These are phyloP conservation scores for Himalopsyche kuldschensis DNA, from an alignment of 2,888 invertebrate species.

Conservation along the genomic window DNA sequence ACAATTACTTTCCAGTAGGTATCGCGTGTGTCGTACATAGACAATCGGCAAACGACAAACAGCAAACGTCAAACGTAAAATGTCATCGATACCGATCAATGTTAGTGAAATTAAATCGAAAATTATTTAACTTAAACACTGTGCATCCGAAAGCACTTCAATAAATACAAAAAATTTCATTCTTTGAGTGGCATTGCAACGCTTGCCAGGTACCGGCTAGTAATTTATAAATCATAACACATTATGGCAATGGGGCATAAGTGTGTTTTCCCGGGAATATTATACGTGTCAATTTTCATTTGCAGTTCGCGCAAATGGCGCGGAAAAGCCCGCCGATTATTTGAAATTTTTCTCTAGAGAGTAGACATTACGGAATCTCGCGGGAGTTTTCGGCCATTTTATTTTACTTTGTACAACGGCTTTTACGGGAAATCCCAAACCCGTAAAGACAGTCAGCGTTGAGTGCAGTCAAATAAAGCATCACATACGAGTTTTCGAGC, in stretches of 20 bases:
- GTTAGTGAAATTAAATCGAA: too few species aligned
- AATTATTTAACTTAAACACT: too few species aligned
- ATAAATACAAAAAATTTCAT: too few species aligned
- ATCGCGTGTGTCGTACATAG: too few species aligned
- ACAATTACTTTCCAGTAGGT: too few species aligned
- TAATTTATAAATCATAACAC: neutral
- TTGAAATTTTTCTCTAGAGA: neutral
- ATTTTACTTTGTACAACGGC: neutral
- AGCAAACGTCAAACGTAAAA: too few species aligned
- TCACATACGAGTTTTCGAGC: neutral
- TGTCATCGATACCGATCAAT: too few species aligned
- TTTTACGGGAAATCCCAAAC: neutral
- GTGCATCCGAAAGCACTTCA: too few species aligned
- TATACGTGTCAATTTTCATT: neutral
- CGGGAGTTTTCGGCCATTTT: neutral
- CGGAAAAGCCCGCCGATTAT: neutral
- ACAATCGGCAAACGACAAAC: too few species aligned
- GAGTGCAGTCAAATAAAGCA: neutral
- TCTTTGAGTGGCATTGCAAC: too few species aligned
- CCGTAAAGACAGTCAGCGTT: neutral
- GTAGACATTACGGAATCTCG: neutral
- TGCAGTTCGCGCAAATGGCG: neutral
- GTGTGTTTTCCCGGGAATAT: neutral
- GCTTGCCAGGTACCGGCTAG: neutral
- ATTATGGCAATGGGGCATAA: neutral